These are phyloP conservation scores for Zonitis immaculata DNA, from an alignment of 2,888 invertebrate species.

Conservation along the genomic window DNA sequence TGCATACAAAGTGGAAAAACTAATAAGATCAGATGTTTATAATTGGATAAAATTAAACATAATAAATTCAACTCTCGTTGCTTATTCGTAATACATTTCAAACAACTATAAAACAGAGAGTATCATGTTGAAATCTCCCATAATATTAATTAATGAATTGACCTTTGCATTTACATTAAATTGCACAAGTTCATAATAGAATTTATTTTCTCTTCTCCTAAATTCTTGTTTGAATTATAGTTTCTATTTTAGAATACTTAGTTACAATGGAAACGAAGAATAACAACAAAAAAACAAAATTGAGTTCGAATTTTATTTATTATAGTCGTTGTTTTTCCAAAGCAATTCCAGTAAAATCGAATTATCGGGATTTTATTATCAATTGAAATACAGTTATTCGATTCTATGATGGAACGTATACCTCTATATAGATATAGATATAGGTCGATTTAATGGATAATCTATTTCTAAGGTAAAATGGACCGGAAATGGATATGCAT, in stretches of 20 bases:
- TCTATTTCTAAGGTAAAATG: conserved; percentile 22
- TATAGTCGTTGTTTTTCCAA: too few species aligned
- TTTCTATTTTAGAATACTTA: too few species aligned
- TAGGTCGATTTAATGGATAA: conserved; percentile 12
- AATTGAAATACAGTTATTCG: not conserved
- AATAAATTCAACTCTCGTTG: not conserved
- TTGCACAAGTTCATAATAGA: too few species aligned
- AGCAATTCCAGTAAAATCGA: not conserved
- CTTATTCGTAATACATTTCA: not conserved
- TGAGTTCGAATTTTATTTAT: too few species aligned
- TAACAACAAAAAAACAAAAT: not conserved
- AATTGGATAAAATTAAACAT: not conserved
- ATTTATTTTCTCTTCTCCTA: too few species aligned
- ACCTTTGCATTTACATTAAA: too few species aligned
- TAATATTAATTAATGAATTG: too few species aligned
- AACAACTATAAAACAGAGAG: too few species aligned
- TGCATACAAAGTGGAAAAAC: not conserved
- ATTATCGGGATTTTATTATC: not conserved
- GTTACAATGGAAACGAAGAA: too few species aligned
- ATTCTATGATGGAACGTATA: not conserved
- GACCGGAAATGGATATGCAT: conserved; percentile 29
- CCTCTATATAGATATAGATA: not conserved
- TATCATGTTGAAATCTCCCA: too few species aligned
- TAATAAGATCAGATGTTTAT: not conserved
- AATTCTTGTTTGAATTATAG: too few species aligned